Evolutionary conservation across 2,888 invertebrate genomes (phyloP), one percentile per base, ranked within the genome.

Genomic region (Standfussiana lucernea): DNA sequence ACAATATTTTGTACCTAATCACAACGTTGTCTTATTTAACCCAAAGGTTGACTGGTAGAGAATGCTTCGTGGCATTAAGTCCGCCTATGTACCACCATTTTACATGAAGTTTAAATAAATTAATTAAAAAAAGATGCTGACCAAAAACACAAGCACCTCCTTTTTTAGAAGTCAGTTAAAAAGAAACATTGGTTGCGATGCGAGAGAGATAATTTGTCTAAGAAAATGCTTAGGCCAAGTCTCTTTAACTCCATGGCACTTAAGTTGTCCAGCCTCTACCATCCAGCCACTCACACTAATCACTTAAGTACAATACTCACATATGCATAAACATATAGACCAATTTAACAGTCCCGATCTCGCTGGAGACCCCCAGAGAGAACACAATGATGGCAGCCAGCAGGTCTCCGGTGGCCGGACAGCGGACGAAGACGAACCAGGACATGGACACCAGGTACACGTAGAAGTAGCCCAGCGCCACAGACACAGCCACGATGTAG

Each of bases 371-470:
- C 0, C 91, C 91, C 10, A 95, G 85, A 0, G 95, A 93, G 62
- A 94, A 89, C 56, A 93, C 89, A 0, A 95, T 83, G 67, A 93
- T 86, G 0, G 92, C 92, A 0, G 90, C 80, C 5, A 92, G 79
- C 62, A 93, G 47, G 79, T 93, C 91, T 0, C 91, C 90, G 0
- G 91, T 93, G 72, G 91, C 84, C 1, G 67, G 80, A 32, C 89
- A 90, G 0, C 90, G 89, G 59, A 89, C 79, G 77, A 92, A 92
- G 8, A 95, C 92, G 80, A 93, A 94, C 94, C 95, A 95, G 1
- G 86, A 3, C 89, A 92, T 90, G 0, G 94, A 95, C 28, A 93
- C 68, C 10, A 92, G 75, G 80, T 93, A 94, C 18, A 91, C 91
- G 90, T 93, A 94, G 86, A 92, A 89, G 74, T 93, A 94, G 7